Evolutionary conservation across 2,797 vertebrate species (phyloP), one percentile per base, ranked within the genome.

Genomic region (Micromesistius poutassou): DNA sequence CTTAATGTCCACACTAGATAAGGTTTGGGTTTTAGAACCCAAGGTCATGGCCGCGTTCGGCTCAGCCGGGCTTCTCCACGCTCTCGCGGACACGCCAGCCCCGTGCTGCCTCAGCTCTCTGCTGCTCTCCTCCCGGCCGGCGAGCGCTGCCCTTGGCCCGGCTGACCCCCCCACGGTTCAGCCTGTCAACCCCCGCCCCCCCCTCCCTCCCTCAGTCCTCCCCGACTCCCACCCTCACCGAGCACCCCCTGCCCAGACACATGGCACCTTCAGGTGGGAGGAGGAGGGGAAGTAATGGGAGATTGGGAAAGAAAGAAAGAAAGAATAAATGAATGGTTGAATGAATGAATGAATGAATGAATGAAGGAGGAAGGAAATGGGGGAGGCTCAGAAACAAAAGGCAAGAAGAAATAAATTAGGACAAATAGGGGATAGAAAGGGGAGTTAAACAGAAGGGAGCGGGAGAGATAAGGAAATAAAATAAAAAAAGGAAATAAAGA

Each of bases 41-140:
- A 91, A 93, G 92, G 91, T 92, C 88, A 77, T 0, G 74, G 12
- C 46, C 84, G 75, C 71, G 77, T 28, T 77, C 78, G 82, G 84
- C 87, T 88, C 84, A 0, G 77, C 80, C 14, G 7, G 83, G 85
- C 80, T 81, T 85, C 55, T 1, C 3, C 38, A 77, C 83, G 90
- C 86, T 82, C 87, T 84, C 88, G n/a, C 77, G 83, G n/a, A 75
- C 83, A 77, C 81, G 71, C 84, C 88, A 86, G 88, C 80, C 87
- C n/a, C 82, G n/a, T 91, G 93, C 93, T 92, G 93, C 42, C 90
- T 93, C 93, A 93, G 93, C 92, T 87, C 82, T 92, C 87, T 89
- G 86, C 3, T 89, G n/a, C n/a, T n/a, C n/a, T n/a, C n/a, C 87
- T 85, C 22, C 68, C 87, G 81, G 85, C 87, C 91, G 88, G 88